Percentiles rank a stretch among this genome's conserved stretches.
Conservation (phyloP, 1,140 invertebrate species). For the Globodera rostochiensis region DNA sequence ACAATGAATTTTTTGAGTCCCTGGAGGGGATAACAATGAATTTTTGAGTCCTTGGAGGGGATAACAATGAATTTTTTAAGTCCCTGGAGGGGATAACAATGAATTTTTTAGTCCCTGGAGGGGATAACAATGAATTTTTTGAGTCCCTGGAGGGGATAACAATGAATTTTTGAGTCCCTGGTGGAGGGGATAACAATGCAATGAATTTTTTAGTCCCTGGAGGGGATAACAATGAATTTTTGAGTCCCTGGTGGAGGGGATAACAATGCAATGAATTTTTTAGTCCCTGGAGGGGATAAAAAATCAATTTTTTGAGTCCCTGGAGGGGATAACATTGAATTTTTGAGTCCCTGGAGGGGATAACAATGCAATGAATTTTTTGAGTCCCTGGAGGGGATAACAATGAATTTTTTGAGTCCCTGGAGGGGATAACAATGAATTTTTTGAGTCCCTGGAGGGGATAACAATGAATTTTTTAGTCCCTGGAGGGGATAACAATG, state of each 20-base stretch:
- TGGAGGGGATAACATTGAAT: conserved; percentile 23
- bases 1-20: conserved; percentile 73
- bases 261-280: conserved; percentile 11
- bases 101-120: conserved; percentile 66
- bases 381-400: too few relatives aligned
- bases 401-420: too few relatives aligned
- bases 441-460: conserved; percentile 71
- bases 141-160: conserved; percentile 66
- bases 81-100: too few relatives aligned
- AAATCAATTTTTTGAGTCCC: conserved; percentile 66
- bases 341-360: conserved; percentile 66
- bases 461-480: conserved; percentile 66
- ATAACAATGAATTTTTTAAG: too few relatives aligned
- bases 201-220: too few relatives aligned
- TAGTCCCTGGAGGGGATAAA: conserved; percentile 66
- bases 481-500: conserved; percentile 29
- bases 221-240: too few relatives aligned
- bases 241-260: conserved; percentile 70
- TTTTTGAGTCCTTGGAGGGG: conserved; percentile 66
- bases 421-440: too few relatives aligned
- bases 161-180: too few relatives aligned
- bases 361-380: too few relatives aligned
- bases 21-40: conserved; percentile 29
- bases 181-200: too few relatives aligned
- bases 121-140: conserved; percentile 11